A percentile compares a stretch with the other conserved stretches of the same genome.
Evolutionary conservation across 2,113 vertebrate genomes (phyloP).

Genomic region (Oreochromis tanganicae): DNA sequence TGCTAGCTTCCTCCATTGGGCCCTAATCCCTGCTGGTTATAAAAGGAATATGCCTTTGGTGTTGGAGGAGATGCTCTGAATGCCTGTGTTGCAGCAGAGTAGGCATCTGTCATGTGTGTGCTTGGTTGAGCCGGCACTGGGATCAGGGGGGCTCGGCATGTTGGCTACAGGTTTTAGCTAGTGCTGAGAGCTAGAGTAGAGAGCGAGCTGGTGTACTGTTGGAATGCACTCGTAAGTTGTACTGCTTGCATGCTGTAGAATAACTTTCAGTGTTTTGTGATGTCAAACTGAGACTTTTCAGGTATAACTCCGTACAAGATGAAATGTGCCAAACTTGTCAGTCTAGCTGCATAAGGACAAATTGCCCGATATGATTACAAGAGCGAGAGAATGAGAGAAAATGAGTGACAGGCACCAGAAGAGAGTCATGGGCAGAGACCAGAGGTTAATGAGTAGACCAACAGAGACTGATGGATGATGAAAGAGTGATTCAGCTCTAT

Average conservation of each 20-base stretch:
- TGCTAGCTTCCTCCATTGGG: constrained; percentile 57
- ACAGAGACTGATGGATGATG: constrained; percentile 49
- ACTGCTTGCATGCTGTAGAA: background rate
- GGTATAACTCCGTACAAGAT: background rate
- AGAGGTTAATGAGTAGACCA: constrained; percentile 56
- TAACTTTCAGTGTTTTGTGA: background rate
- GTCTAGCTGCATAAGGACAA: background rate
- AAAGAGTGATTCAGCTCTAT: constrained; percentile 62
- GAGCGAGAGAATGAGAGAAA: background rate
- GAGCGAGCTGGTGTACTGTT: constrained; percentile 19
- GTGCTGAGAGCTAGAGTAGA: constrained; percentile 54
- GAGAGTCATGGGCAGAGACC: constrained; percentile 20
- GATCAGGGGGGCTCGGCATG: constrained; percentile 54
- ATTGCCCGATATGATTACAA: background rate
- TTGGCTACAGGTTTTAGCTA: constrained; percentile 56
- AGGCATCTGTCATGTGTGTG: constrained; percentile 66
- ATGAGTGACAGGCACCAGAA: constrained; percentile 33
- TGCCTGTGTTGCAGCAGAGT: constrained; percentile 58
- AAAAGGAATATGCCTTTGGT: constrained; percentile 66
- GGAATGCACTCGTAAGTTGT: constrained; percentile 32
- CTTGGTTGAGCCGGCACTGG: constrained; percentile 49
- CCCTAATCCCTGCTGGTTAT: constrained; percentile 63
- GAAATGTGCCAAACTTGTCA: background rate
- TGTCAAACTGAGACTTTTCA: background rate
- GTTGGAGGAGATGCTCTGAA: constrained; percentile 60